Base-by-base conservation (phyloP, 2,797 vertebrate genomes). In the Clarias platycephalus region DNA sequence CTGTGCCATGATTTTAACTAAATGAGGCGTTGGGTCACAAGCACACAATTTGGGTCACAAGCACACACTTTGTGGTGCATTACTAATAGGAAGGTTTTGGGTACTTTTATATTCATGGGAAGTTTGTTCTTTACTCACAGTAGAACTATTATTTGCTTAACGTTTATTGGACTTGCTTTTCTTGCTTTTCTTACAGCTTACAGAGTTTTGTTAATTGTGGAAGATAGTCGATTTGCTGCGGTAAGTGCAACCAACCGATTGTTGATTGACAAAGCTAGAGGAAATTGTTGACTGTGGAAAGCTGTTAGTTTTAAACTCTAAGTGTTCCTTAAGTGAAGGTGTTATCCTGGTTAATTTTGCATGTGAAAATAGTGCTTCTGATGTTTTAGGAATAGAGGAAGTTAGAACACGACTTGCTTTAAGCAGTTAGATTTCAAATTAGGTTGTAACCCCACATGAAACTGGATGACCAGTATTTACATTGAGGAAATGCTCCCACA, bases 241-340 rank as follows among this genome's bases (percentile, higher is more conserved):
- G 40, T 72, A 72, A 72, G 44, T 74, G 44, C 44, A 53, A 74
- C 44, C 71, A 28, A 74, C 15, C 53, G 53, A 74, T 55, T 74
- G 15, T 28, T 74, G 7, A 53, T 1, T 18, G 15, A 3, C 15
- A 55, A 74, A 28, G 44, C 49, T 28, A 28, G 16, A 74, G 26
- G n/a, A 74, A 72, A n/a, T 13, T 53, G 40, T 26, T 7, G 70
- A n/a, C 44, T 7, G 49, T 18, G 10, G 70, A 74, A 74, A 26
- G 49, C 71, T 74, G 71, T 53, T 74, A 28, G 71, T 55, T 15
- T 55, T 10, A 55, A 70, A 55, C 44, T n/a, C 40, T 10, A 49
- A 26, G 24, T n/a, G 24, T 55, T 74, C 16, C 71, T 55, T 53
- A 53, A 74, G 1, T 55, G 7, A 53, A 74, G 71, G 71, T 74